Evolutionary conservation across 2,113 vertebrate genomes (phyloP).

Genomic region (Prunella himalayana): DNA sequence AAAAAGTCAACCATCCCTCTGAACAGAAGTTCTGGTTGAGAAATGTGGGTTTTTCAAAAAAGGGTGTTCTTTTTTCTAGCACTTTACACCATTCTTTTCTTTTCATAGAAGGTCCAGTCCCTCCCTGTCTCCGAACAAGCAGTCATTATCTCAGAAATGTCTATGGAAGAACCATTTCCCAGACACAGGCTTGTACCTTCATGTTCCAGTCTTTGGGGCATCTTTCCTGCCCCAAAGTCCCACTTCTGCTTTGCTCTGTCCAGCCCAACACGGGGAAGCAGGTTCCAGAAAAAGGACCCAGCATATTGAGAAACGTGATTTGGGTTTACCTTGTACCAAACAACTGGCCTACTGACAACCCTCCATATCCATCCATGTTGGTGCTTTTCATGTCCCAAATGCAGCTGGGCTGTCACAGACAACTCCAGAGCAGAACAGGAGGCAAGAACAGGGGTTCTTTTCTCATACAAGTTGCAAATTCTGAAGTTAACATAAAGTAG

Average conservation of each 20-base stretch:
- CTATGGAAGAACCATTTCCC: neutral
- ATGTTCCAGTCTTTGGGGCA: neutral
- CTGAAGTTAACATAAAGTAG: neutral
- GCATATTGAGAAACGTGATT: neutral
- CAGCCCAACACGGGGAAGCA: neutral
- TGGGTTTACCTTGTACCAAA: neutral
- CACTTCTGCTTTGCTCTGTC: neutral
- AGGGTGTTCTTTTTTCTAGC: neutral
- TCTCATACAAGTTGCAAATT: neutral
- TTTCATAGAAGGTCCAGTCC: neutral
- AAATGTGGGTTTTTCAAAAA: neutral
- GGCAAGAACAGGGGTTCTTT: neutral
- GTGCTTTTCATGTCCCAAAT: neutral
- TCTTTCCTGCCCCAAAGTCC: neutral
- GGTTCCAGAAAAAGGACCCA: neutral
- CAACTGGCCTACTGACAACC: neutral
- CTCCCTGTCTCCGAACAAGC: neutral
- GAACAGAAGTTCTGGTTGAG: neutral
- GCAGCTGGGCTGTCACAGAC: neutral
- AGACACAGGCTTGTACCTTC: neutral
- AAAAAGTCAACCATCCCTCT: neutral
- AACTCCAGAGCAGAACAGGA: neutral
- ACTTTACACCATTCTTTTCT: neutral
- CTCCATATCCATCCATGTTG: rapidly evolving
- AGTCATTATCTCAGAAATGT: neutral